Conservation (phyloP, 1,140 invertebrate genomes). For the Pachyrhynchus sulphureomaculatus region DNA sequence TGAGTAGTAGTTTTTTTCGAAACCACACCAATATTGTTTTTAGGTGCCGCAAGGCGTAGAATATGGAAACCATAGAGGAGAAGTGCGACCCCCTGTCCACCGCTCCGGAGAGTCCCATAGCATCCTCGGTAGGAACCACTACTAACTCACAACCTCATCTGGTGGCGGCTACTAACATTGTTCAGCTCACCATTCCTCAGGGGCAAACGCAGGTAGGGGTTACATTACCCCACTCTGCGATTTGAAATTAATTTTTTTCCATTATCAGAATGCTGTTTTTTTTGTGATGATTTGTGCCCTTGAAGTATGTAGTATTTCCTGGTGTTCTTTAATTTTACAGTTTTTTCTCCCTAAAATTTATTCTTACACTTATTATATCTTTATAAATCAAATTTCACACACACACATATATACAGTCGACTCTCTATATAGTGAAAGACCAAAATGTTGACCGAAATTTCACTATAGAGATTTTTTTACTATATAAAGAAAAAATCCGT, state of each 20-base stretch:
- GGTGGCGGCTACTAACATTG: constrained; percentile 74
- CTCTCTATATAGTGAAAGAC: no score
- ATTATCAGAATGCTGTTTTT: no score
- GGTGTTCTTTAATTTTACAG: no score
- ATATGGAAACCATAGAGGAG: constrained; percentile 87
- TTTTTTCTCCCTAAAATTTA: no score
- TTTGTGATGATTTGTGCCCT: no score
- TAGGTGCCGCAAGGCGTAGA: constrained; percentile 57
- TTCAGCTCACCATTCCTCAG: constrained; percentile 77
- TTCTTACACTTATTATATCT: no score
- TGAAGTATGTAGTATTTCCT: no score
- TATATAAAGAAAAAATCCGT: no score
- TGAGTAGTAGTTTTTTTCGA: background rate
- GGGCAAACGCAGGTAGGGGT: constrained; percentile 66
- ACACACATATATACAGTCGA: no score
- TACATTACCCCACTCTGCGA: constrained; percentile 40
- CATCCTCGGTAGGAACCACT: constrained; percentile 59
- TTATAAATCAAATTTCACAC: no score
- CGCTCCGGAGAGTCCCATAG: constrained; percentile 55
- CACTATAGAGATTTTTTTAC: no score
- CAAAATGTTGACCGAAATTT: no score
- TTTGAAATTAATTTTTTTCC: background rate
- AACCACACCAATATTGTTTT: constrained; percentile 33
- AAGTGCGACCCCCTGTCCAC: constrained; percentile 70
- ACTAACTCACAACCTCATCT: constrained; percentile 59